Base-by-base conservation (phyloP, 1,140 invertebrate species). In the Cyrtorhinus lividipennis region DNA sequence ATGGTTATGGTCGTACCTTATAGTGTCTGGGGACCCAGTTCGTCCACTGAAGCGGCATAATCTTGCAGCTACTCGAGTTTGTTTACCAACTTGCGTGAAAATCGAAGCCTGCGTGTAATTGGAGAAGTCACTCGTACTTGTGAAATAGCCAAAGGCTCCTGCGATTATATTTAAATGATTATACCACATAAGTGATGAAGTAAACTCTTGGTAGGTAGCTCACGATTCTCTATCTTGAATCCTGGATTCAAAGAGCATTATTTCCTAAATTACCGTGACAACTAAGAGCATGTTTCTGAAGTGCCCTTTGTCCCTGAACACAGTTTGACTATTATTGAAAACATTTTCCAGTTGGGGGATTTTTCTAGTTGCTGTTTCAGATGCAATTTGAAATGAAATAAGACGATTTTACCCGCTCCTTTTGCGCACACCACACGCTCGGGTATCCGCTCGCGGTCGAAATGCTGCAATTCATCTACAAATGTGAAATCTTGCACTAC, bases 381-480 rank as follows among this genome's bases (percentile, higher is more conserved):
- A n/a, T n/a, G n/a, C n/a, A n/a, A n/a, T n/a, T n/a, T n/a, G n/a
- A n/a, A n/a, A n/a, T n/a, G n/a, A 38, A 38, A 38, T 15, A 38
- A 38, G 30, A 38, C 15, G 15, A 13, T 2, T 24, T 66, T 63
- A 65, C 64, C 64, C 24, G 60, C 60, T 69, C 95, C 95, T 76
- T 98, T 98, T 0, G 95, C 95, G 75, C 98, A 95, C 0, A 98
- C 95, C 1, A 98, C 95, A 70, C 95, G 80, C 73, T 98, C 95
- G 0, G 95, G 94, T 68, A 98, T 97, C 59, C 95, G 79, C 73
- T 99, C 94, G 18, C 90, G 73, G 66, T 86, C 82, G 67, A 97
- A 92, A 72, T 93, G 89, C 0, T 88, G 83, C 69, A 95, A 78
- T 71, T 95, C 87, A 70, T 98, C 92, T 63, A 94, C 72, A 66